Percentiles rank a stretch among this genome's conserved stretches.
Conservation (phyloP, 2,113 vertebrate species). For the Oncorhynchus keta region DNA sequence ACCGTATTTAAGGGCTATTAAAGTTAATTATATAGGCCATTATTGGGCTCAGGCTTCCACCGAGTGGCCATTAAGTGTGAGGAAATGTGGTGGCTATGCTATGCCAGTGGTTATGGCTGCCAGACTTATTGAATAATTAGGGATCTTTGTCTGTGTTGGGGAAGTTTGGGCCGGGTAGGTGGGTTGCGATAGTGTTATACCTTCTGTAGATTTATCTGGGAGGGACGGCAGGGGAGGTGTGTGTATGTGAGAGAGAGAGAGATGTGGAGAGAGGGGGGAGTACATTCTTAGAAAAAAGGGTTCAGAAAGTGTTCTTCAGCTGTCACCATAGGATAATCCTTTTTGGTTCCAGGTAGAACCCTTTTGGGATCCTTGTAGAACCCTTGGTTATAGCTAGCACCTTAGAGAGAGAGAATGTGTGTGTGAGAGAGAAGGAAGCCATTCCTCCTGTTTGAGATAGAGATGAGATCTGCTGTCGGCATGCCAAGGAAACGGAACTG, state of each 20-base stretch:
- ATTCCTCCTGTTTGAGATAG: not conserved
- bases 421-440: too few species aligned
- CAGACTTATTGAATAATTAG: conserved; percentile 33
- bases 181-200: not conserved
- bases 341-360: too few species aligned
- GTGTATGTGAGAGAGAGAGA: conserved; percentile 2
- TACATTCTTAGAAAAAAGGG: too few species aligned
- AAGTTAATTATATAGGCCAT: conserved; percentile 67
- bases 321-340: too few species aligned
- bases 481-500: not conserved
- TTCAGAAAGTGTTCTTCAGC: too few species aligned
- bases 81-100: conserved; percentile 43
- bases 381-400: too few species aligned
- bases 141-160: conserved; percentile 45
- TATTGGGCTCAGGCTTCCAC: conserved; percentile 49
- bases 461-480: conserved; percentile 2
- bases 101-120: conserved; percentile 43
- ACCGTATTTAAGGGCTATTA: conserved; percentile 71
- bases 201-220: conserved; percentile 2
- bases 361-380: too few species aligned
- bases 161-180: conserved; percentile 3
- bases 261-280: not conserved
- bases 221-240: not conserved
- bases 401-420: not conserved
- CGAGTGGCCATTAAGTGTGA: conserved; percentile 57